Evolutionary conservation across 2,113 vertebrate genomes (phyloP).

Genomic region (Hiodon tergisus): DNA sequence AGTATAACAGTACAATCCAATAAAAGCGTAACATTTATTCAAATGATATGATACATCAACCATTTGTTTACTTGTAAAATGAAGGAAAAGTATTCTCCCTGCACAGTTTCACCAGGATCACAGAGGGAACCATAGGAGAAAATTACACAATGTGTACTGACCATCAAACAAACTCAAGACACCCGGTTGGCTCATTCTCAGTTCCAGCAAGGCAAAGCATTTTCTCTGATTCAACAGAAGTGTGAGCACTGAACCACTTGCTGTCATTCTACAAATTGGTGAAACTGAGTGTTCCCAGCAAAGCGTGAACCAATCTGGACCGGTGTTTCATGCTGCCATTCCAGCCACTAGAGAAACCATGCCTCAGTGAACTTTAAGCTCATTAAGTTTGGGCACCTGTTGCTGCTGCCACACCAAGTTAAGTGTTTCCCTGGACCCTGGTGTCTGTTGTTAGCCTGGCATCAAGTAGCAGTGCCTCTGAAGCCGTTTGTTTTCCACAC

Average conservation of each 20-base stretch:
- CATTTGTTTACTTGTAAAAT: neutral
- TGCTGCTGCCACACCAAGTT: neutral
- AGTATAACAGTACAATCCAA: too few species aligned
- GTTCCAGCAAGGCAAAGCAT: neutral
- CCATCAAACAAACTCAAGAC: neutral
- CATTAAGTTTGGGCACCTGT: neutral
- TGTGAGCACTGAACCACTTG: neutral
- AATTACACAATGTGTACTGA: neutral
- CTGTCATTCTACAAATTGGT: slow-evolving; percentile 6
- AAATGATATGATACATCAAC: too few species aligned
- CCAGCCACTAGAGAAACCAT: neutral
- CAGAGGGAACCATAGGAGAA: neutral
- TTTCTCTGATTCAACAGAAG: neutral
- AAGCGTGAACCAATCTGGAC: neutral
- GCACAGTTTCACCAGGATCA: neutral
- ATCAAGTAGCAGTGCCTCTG: neutral
- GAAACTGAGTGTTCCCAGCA: neutral
- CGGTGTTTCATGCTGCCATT: neutral
- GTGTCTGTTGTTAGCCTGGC: neutral
- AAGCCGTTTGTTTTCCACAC: slow-evolving; percentile 2
- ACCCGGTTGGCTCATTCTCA: neutral
- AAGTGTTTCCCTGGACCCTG: neutral
- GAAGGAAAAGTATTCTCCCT: neutral
- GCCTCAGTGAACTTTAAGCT: neutral
- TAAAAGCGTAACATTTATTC: too few species aligned